Conservation (phyloP, 2,888 invertebrate genomes). For the Nomada hirtipes region DNA sequence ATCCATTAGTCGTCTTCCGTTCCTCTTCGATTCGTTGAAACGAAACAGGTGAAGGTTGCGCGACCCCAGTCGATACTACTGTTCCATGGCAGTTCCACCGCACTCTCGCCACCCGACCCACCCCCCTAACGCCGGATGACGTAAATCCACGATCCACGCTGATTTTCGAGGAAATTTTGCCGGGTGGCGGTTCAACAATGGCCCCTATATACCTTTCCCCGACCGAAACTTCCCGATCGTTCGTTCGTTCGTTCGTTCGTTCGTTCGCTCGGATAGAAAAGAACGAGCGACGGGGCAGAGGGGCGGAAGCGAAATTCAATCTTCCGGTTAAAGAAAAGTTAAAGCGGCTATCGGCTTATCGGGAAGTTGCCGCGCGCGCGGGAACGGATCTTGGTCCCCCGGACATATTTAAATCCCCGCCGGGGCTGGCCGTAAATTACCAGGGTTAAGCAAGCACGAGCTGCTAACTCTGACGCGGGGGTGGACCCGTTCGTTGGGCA, state of each 20-base stretch:
- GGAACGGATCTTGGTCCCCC: constrained; percentile 66
- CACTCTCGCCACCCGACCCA: constrained; percentile 10
- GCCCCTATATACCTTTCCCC: constrained; percentile 56
- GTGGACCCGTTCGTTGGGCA: constrained; percentile 36
- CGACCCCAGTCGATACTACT: constrained; percentile 14
- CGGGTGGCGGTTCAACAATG: constrained; percentile 62
- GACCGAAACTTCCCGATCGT: constrained; percentile 44
- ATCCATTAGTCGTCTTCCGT: not conserved
- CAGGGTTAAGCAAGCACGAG: constrained; percentile 53
- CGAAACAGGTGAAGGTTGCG: constrained; percentile 21
- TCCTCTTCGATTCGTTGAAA: not conserved
- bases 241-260: constrained; percentile 11
- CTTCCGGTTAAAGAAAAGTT: constrained; percentile 71
- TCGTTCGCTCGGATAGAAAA: constrained; percentile 41
- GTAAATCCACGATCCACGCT: constrained; percentile 57
- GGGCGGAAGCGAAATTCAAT: constrained; percentile 63
- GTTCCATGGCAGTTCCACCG: not conserved
- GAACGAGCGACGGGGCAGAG: not conserved
- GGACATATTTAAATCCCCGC: constrained; percentile 71
- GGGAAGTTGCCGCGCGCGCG: constrained; percentile 63
- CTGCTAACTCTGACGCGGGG: constrained; percentile 56
- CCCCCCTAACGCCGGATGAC: constrained; percentile 37
- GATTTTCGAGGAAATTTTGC: constrained; percentile 67
- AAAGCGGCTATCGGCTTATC: constrained; percentile 72
- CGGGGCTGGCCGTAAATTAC: constrained; percentile 67